Conservation (phyloP, 2,888 invertebrate species). For the Drepana falcataria region DNA sequence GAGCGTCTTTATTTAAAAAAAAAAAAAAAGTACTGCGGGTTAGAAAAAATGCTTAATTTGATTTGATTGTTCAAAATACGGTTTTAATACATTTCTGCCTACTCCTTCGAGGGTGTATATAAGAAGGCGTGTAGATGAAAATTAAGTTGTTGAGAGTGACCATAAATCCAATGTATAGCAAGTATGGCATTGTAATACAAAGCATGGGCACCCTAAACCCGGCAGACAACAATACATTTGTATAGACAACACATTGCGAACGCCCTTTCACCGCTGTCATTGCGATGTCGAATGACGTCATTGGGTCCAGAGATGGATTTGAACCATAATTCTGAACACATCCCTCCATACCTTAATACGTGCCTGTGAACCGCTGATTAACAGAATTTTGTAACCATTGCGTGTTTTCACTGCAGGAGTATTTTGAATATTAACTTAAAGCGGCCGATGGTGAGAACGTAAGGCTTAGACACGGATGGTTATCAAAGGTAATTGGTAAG, state of each 20-base stretch:
- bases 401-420: slow-evolving; percentile 9
- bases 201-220: slow-evolving; percentile 19
- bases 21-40: no score
- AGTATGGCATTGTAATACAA: slow-evolving; percentile 33
- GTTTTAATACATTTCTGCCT: no score
- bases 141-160: no score
- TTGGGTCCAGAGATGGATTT: slow-evolving; percentile 72
- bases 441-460: slow-evolving; percentile 28
- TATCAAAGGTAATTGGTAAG: slow-evolving; percentile 53
- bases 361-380: slow-evolving; percentile 2
- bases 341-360: slow-evolving; percentile 29
- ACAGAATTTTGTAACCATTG: slow-evolving; percentile 28
- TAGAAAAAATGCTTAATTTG: no score
- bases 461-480: slow-evolving; percentile 10
- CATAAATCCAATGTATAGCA: slow-evolving; percentile 32
- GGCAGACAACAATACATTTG: slow-evolving; percentile 22
- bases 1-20: no score
- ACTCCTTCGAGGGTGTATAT: no score
- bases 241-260: slow-evolving; percentile 40
- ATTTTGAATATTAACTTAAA: slow-evolving; percentile 1
- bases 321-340: slow-evolving; percentile 69
- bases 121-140: no score
- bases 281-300: slow-evolving; percentile 72
- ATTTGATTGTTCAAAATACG: no score
- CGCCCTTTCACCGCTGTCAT: slow-evolving; percentile 70